A percentile compares a stretch with the other conserved stretches of the same genome.
Conservation (phyloP, 1,140 invertebrate species). For the Psilanteris sp. region DNA sequence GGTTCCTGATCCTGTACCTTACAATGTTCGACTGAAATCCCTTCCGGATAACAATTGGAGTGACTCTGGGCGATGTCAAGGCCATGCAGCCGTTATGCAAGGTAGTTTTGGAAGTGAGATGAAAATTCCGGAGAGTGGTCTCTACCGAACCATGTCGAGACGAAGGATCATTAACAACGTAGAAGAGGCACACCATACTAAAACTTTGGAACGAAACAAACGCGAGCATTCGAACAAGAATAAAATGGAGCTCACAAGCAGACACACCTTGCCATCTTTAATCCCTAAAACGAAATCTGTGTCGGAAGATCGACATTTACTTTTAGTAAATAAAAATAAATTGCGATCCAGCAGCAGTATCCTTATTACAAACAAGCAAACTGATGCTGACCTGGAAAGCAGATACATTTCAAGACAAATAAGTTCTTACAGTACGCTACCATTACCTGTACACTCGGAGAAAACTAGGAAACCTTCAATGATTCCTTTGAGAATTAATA, state of each 20-base stretch:
- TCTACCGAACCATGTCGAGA: conserved; percentile 70
- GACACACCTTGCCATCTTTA: conserved; percentile 50
- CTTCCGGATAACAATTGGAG: conserved; percentile 25
- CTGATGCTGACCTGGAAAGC: conserved; percentile 24
- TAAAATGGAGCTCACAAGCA: conserved; percentile 3
- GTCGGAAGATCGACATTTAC: conserved; percentile 4
- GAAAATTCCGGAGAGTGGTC: conserved; percentile 40
- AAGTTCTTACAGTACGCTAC: conserved; percentile 68
- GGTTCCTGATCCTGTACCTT: conserved; percentile 53
- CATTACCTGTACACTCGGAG: conserved; percentile 49
- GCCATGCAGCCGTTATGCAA: conserved; percentile 45
- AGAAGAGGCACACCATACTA: conserved; percentile 53
- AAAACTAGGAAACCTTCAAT: conserved; percentile 66
- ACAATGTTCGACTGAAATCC: conserved; percentile 30
- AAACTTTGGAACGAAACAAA: conserved; percentile 46
- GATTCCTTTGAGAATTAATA: conserved; percentile 66
- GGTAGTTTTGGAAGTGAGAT: conserved; percentile 32
- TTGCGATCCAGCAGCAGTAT: conserved; percentile 14
- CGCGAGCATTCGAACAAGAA: not conserved
- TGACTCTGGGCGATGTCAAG: conserved; percentile 21
- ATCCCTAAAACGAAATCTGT: conserved; percentile 27
- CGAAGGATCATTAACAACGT: conserved; percentile 72
- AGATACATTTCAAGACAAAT: conserved; percentile 34
- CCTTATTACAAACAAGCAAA: conserved; percentile 2
- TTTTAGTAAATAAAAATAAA: conserved; percentile 18